A percentile compares a stretch with the other conserved stretches of the same genome.
Conservation (phyloP, 2,888 invertebrate species). For the Petrophora chlorosata region DNA sequence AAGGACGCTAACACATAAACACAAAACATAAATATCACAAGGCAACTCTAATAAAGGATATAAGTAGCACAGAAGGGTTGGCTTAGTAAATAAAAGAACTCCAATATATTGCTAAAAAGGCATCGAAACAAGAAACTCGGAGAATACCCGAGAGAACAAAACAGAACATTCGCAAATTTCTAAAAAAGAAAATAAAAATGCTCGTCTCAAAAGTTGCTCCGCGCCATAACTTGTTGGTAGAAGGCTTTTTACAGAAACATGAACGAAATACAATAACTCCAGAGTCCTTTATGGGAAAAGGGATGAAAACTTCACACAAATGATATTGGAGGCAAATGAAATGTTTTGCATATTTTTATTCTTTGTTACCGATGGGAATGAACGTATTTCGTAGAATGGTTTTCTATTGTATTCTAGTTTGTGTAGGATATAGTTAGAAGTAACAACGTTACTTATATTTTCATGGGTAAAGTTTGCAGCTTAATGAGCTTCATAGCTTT, state of each 20-base stretch:
- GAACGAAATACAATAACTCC: conserved; percentile 56
- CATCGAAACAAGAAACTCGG: conserved; percentile 59
- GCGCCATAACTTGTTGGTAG: conserved; percentile 59
- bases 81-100: conserved; percentile 55
- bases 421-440: no score
- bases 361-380: conserved; percentile 15
- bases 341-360: conserved; percentile 33
- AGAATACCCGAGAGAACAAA: conserved; percentile 57
- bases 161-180: conserved; percentile 61
- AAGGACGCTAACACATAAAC: no score
- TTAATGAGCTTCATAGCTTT: no score
- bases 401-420: conserved; percentile 14
- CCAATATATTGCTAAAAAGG: conserved; percentile 56
- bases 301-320: conserved; percentile 43
- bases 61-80: conserved; percentile 31
- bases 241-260: conserved; percentile 61
- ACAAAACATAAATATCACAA: no score
- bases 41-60: conserved; percentile 17
- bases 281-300: conserved; percentile 49
- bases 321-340: conserved; percentile 33
- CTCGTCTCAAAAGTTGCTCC: conserved; percentile 52
- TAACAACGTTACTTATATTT: no score
- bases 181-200: conserved; percentile 60
- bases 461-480: no score
- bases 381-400: conserved; percentile 9